Conservation (phyloP, 2,797 vertebrate genomes). For the Manis javanica region DNA sequence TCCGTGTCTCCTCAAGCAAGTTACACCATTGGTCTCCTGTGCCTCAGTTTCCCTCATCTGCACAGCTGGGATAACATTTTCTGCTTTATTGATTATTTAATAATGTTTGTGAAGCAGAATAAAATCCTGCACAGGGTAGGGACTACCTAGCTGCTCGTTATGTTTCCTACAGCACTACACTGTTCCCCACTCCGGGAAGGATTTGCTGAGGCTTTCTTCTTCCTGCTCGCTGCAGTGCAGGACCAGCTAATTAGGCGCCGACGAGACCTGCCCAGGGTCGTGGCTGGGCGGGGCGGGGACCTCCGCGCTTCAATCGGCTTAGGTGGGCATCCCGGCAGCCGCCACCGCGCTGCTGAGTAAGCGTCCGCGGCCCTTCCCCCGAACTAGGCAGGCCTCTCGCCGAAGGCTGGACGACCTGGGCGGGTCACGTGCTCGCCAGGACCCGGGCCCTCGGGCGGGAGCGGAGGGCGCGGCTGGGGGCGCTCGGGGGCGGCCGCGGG, state of each 20-base stretch:
- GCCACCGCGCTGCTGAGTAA: too few species aligned
- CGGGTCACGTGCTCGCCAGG: not conserved
- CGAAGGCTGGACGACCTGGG: accelerated
- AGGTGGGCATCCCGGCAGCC: not conserved
- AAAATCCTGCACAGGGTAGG: not conserved
- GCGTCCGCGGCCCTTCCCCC: too few species aligned
- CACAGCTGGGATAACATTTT: not conserved
- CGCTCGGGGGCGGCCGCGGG: not conserved
- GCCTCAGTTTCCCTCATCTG: not conserved
- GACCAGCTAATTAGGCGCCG: too few species aligned
- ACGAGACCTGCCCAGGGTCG: not conserved
- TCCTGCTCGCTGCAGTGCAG: not conserved
- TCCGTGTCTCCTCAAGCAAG: not conserved
- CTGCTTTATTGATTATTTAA: not conserved
- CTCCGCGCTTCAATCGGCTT: accelerated
- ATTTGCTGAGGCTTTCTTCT: not conserved
- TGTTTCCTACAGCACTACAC: accelerated
- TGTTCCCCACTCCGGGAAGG: not conserved
- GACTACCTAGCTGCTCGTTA: not conserved
- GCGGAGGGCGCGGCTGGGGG: not conserved
- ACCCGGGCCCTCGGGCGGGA: not conserved
- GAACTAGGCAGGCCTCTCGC: accelerated
- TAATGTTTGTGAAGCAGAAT: not conserved
- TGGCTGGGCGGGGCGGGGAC: not conserved
- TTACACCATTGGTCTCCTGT: not conserved